Conservation (phyloP, 2,113 vertebrate species). For the Poicephalus meyeri region DNA sequence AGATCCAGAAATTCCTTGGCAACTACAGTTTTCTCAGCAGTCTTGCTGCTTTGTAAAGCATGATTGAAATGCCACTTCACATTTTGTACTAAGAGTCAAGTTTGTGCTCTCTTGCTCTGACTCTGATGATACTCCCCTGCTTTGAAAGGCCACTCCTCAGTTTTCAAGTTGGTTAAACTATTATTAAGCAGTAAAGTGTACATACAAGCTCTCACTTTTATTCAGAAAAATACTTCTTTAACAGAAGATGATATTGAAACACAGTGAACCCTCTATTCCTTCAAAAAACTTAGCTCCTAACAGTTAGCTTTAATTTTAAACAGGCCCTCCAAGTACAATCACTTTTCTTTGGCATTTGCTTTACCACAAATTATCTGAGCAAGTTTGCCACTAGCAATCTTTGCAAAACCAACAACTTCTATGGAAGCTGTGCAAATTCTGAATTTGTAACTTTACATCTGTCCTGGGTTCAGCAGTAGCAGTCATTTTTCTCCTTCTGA, state of each 20-base stretch:
- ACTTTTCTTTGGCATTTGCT: slow-evolving; percentile 5
- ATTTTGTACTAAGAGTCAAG: background rate
- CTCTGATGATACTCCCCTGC: background rate
- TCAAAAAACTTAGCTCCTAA: background rate
- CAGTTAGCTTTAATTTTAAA: slow-evolving; percentile 30
- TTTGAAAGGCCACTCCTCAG: background rate
- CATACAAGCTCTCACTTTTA: background rate
- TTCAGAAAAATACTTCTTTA: background rate
- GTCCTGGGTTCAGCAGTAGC: no score
- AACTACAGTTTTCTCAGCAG: slow-evolving; percentile 13
- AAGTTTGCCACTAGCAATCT: background rate
- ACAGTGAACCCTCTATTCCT: background rate
- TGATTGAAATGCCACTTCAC: slow-evolving; percentile 8
- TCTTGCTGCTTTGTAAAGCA: background rate
- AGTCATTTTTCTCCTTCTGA: no score
- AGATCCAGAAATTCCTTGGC: slow-evolving; percentile 40
- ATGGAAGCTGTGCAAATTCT: background rate
- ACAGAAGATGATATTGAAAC: background rate
- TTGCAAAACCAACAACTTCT: background rate
- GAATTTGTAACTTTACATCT: background rate
- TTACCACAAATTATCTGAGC: background rate
- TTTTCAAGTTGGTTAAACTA: background rate
- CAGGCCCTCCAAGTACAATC: background rate
- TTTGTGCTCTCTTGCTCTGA: background rate
- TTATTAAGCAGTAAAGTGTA: background rate